Base-by-base conservation (phyloP, 1,140 invertebrate genomes). In the Linepithema humile region DNA sequence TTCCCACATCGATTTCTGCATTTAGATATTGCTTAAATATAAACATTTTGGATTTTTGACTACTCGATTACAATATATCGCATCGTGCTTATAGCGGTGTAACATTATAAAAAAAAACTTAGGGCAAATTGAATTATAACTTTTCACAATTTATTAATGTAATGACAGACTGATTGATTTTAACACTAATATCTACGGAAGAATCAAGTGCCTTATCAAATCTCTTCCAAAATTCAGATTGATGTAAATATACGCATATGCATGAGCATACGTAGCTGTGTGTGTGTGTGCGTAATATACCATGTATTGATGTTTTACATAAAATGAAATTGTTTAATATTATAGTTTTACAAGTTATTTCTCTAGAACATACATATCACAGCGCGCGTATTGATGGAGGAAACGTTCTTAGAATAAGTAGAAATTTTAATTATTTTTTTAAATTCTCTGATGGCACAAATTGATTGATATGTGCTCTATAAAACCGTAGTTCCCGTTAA, bases 401-500 rank as follows among this genome's bases (percentile, higher is more conserved):
- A 6, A 5, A 60, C 3, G 23, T 43, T 15, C 26, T 65, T 65
- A 23, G 4, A 23, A 43, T 43, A 15, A n/a, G n/a, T 50, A 23
- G 35, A 82, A 64, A 48, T 85, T 65, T 48, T 60, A 20, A 2
- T 20, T 45, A 15, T 60, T 65, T 48, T 60, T 45, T 48, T 40
- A 26, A 50, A 53, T 38, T 74, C 17, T 3, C 12, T 10, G 50
- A 72, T 20, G 48, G 9, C 7, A n/a, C 0, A 50, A 20, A 65
- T n/a, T 59, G 53, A 23, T 38, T 17, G 0, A 12, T 84, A 2
- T 0, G 57, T 38, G 7, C 9, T 65, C 53, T 40, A 83, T 20
- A 70, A 0, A 38, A 67, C 35, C 9, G 95, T 96, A 1, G 93
- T 35, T 3, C 88, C n/a, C n/a, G n/a, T n/a, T 91, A 83, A 95